These are phyloP conservation scores for Polymixis flavicincta DNA, from an alignment of 2,888 invertebrate genomes.

Conservation along the genomic window DNA sequence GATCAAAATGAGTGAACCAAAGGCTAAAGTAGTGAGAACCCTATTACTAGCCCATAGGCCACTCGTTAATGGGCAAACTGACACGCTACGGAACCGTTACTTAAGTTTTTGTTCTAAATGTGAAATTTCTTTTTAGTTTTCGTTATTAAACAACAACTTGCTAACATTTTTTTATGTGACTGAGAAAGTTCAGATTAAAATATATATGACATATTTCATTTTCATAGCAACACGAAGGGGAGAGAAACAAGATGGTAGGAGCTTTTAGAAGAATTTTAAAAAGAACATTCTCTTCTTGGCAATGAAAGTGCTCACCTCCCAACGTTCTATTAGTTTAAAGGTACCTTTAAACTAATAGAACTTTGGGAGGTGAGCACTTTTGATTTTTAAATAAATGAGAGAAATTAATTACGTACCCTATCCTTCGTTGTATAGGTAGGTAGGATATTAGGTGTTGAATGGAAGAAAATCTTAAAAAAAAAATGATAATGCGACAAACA, in stretches of 20 bases:
- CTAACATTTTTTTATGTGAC: constrained; percentile 23
- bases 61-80: constrained; percentile 71
- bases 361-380: background rate
- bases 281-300: background rate
- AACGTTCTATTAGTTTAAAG: background rate
- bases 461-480: background rate
- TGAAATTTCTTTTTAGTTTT: constrained; percentile 35
- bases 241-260: background rate
- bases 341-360: background rate
- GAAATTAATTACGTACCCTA: background rate
- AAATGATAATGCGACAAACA: no score
- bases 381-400: background rate
- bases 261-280: background rate
- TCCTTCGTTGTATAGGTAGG: background rate
- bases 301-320: background rate
- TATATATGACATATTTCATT: no score
- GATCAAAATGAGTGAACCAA: background rate
- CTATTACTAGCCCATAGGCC: constrained; percentile 69
- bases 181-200: constrained; percentile 19
- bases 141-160: constrained; percentile 36
- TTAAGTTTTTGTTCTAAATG: constrained; percentile 54
- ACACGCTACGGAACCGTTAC: constrained; percentile 62
- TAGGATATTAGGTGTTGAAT: background rate
- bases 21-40: constrained; percentile 35
- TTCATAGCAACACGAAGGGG: background rate